Evolutionary conservation across 2,797 vertebrate species (phyloP).

Genomic region (Lepidocolaptes lacrymiger): DNA sequence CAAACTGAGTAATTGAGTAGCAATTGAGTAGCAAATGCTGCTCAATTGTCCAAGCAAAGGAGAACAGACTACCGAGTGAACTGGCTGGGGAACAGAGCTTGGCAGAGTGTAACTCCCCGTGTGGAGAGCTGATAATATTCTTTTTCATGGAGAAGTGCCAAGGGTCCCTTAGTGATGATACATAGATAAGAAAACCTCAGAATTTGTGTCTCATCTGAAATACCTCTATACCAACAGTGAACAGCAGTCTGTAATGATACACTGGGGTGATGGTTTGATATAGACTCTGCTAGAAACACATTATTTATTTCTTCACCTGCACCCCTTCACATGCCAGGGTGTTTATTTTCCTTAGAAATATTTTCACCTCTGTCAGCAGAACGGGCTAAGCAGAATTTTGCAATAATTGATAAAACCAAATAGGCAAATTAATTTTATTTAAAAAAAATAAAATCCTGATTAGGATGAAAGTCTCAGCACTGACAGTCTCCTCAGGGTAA

Average conservation of each 20-base stretch:
- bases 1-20: constrained; percentile 1
- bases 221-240: neutral
- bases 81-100: neutral
- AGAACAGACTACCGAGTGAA: neutral
- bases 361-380: neutral
- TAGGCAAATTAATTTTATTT: neutral
- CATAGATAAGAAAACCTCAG: neutral
- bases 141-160: neutral
- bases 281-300: neutral
- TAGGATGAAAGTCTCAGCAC: neutral
- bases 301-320: neutral
- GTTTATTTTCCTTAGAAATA: neutral
- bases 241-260: neutral
- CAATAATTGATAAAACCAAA: neutral
- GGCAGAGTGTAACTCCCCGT: neutral
- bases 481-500: neutral
- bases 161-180: neutral
- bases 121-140: neutral
- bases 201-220: neutral
- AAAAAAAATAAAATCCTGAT: neutral
- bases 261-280: neutral
- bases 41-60: constrained; percentile 13
- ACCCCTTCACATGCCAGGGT: neutral
- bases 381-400: neutral
- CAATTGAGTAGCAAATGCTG: constrained; percentile 1